phyloP scores from a whole-genome alignment of 2,113 vertebrate genomes.

The Megatriorchis doriae region DNA sequence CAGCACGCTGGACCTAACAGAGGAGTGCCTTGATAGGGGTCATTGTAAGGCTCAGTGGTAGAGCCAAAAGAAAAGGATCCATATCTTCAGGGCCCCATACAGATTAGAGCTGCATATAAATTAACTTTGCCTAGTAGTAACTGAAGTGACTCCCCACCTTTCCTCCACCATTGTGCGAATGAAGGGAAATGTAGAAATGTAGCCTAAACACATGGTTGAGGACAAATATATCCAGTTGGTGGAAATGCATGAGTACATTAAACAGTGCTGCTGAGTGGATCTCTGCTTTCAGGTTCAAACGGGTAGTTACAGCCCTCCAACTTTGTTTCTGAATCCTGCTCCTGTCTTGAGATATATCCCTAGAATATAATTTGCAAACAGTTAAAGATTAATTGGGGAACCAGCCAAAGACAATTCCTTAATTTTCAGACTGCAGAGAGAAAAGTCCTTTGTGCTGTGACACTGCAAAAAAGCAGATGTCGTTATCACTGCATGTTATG shows the following conservation, averaged over 20 bases:
- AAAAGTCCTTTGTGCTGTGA: neutral
- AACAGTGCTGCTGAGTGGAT: neutral
- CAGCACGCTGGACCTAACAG: neutral
- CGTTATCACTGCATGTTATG: neutral
- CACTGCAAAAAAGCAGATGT: neutral
- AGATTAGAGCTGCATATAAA: neutral
- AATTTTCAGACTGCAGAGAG: neutral
- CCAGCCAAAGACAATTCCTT: neutral
- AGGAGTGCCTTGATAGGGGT: neutral
- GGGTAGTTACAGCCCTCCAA: neutral
- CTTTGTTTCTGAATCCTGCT: neutral
- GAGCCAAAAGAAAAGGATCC: neutral
- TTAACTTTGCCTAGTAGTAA: neutral
- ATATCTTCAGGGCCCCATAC: neutral
- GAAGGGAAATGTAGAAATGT: neutral
- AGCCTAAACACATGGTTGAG: neutral
- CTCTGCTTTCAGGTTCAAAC: neutral
- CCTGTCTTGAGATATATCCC: neutral
- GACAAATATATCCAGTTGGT: fast-evolving
- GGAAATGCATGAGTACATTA: neutral
- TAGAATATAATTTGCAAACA: neutral
- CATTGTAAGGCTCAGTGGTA: neutral
- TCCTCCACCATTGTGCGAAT: neutral
- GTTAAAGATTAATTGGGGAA: neutral
- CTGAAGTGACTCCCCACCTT: neutral